Conservation (phyloP, 2,113 vertebrate species). For the Xiphophorus hellerii region DNA sequence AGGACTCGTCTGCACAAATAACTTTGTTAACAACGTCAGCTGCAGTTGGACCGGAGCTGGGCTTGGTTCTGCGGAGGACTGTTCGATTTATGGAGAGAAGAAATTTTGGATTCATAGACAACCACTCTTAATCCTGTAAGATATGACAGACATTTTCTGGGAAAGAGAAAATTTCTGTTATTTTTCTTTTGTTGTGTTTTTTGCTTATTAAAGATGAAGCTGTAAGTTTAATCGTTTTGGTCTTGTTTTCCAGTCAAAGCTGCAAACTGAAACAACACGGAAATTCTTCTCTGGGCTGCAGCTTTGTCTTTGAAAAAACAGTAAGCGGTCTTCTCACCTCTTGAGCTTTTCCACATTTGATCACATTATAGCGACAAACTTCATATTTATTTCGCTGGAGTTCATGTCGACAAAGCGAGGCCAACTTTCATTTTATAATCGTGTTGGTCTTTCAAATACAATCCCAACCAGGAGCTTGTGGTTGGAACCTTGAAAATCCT, state of each 20-base stretch:
- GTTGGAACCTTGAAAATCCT: no score
- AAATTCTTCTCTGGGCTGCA: conserved; percentile 54
- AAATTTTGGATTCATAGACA: rapidly evolving
- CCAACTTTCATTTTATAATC: neutral
- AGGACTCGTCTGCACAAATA: conserved; percentile 70
- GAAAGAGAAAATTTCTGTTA: neutral
- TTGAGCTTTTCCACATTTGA: no score
- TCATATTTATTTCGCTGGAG: neutral
- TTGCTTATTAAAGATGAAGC: neutral
- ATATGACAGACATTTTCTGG: neutral
- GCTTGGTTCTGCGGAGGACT: conserved; percentile 8
- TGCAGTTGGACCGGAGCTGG: conserved; percentile 54
- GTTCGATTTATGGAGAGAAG: conserved; percentile 34
- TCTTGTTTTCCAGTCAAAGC: conserved; percentile 14
- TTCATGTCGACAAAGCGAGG: neutral
- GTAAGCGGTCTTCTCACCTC: conserved; percentile 41
- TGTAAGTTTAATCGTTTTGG: neutral
- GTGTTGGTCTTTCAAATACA: neutral
- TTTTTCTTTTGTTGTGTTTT: neutral
- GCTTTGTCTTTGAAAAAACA: conserved; percentile 45
- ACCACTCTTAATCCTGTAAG: rapidly evolving
- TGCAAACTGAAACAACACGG: conserved; percentile 55
- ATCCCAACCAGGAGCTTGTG: no score
- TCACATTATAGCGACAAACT: no score
- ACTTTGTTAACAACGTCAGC: conserved; percentile 64